Percentiles rank a stretch among this genome's conserved stretches.
phyloP scores from a whole-genome alignment of 2,113 vertebrate species.

The Festucalex cinctus region DNA sequence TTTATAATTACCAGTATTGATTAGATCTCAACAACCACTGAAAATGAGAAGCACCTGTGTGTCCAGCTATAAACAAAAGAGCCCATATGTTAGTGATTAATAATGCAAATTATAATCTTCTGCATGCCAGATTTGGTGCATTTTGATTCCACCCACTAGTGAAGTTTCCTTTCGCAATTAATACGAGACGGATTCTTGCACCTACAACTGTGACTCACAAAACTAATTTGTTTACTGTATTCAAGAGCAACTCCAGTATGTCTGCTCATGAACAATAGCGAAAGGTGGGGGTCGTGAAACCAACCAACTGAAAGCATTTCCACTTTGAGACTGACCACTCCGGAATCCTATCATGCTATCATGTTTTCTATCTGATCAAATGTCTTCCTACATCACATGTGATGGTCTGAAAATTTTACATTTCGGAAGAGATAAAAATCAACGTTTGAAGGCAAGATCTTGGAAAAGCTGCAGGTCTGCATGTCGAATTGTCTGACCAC shows the following conservation, averaged over 20 bases:
- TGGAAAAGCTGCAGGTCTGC: no score
- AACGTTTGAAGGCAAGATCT: no score
- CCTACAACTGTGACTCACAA: no score
- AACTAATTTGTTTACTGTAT: not conserved
- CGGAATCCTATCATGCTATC: not conserved
- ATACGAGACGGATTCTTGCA: not conserved
- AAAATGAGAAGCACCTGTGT: not conserved
- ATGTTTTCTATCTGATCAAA: not conserved
- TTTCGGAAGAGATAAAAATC: no score
- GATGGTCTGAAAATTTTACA: no score
- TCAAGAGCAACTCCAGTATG: not conserved
- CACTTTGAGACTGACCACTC: not conserved
- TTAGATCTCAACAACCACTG: not conserved
- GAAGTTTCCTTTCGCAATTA: not conserved
- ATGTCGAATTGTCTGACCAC: no score
- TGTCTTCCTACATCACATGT: not conserved
- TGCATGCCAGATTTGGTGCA: not conserved
- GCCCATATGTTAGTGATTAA: constrained; percentile 1
- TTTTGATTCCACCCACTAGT: not conserved
- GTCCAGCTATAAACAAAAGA: constrained; percentile 1
- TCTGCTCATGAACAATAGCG: not conserved
- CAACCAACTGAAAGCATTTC: not conserved
- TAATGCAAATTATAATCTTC: not conserved
- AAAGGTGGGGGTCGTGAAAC: not conserved
- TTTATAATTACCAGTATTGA: not conserved